These are phyloP conservation scores for Drosophila rellima DNA, from an alignment of 2,888 invertebrate species.

Conservation along the genomic window DNA sequence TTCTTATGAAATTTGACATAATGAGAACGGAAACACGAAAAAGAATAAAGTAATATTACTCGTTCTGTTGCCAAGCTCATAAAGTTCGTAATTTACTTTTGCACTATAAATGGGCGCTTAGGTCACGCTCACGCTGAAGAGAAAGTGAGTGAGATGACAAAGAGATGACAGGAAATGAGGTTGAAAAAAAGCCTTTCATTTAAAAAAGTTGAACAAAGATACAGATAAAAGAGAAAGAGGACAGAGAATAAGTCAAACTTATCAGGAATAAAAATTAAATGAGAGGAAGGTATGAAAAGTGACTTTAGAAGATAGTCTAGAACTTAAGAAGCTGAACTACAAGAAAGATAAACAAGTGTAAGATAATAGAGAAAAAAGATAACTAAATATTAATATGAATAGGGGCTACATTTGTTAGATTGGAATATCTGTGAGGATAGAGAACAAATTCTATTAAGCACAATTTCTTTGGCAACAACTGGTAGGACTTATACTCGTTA, in stretches of 20 bases:
- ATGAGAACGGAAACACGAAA: slow-evolving; percentile 62
- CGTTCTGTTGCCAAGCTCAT: slow-evolving; percentile 29
- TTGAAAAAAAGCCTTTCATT: slow-evolving; percentile 21
- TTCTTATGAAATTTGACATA: slow-evolving; percentile 68
- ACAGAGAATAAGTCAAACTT: neutral
- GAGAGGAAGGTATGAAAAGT: neutral
- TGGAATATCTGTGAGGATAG: slow-evolving; percentile 1
- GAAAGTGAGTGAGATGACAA: slow-evolving; percentile 32
- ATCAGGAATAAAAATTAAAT: neutral
- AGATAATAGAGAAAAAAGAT: neutral
- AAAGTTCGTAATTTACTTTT: slow-evolving; percentile 60
- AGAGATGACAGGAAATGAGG: slow-evolving; percentile 41
- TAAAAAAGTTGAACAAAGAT: neutral
- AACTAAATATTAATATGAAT: neutral
- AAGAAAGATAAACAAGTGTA: neutral
- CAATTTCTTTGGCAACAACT: too few species aligned
- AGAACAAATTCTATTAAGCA: slow-evolving; percentile 10
- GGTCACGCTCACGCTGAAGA: slow-evolving; percentile 44
- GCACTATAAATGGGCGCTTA: slow-evolving; percentile 31
- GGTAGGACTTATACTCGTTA: neutral
- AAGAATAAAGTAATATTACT: slow-evolving; percentile 12
- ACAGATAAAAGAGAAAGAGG: neutral
- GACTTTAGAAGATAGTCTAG: neutral
- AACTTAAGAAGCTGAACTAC: neutral
- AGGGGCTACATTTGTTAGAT: neutral